Conservation (phyloP, 2,113 vertebrate genomes). For the Melanocharis versteri region DNA sequence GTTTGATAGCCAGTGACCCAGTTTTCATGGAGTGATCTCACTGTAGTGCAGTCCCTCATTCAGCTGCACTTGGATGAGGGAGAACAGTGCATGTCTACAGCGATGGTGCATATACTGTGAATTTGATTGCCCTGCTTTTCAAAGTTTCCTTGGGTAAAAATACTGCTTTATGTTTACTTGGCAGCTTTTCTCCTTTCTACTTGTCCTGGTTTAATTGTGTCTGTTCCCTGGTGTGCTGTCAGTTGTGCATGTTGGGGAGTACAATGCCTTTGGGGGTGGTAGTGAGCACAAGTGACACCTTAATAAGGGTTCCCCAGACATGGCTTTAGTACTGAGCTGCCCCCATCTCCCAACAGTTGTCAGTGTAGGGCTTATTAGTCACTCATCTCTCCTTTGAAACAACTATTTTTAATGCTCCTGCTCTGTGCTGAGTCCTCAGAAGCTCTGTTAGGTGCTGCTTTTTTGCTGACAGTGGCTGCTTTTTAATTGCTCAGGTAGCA, state of each 20-base stretch:
- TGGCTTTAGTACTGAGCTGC: background rate
- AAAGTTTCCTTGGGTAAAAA: background rate
- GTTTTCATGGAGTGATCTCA: background rate
- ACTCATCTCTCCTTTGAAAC: background rate
- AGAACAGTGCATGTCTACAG: background rate
- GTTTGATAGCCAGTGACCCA: background rate
- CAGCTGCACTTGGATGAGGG: background rate
- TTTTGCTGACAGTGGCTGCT: background rate
- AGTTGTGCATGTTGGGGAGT: background rate
- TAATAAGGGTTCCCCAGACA: background rate
- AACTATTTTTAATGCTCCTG: background rate
- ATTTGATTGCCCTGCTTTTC: background rate
- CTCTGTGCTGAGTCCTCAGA: background rate
- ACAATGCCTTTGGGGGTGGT: background rate
- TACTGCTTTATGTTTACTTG: background rate
- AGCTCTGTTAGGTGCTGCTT: background rate
- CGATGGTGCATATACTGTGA: background rate
- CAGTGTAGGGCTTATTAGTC: background rate
- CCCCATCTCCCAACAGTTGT: background rate
- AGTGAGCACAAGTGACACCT: background rate
- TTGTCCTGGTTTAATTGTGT: background rate
- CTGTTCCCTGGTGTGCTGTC: background rate
- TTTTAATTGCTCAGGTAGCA: conserved; percentile 14
- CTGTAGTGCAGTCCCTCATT: background rate
- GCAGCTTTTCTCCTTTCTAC: background rate